Evolutionary conservation across 2,113 vertebrate species (phyloP).

Genomic region (Cinclus mexicanus): DNA sequence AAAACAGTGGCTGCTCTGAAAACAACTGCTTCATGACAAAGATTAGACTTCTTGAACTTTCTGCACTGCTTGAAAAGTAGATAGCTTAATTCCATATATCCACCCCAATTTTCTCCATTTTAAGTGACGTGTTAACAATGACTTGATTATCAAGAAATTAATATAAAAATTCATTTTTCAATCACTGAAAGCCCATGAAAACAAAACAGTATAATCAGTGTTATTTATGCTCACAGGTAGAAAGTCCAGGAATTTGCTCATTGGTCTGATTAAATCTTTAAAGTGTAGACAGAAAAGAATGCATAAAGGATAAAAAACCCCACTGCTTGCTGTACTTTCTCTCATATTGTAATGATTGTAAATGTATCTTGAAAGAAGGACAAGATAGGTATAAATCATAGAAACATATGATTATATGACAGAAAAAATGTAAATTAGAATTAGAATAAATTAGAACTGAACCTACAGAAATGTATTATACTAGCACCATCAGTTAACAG

Average conservation of each 20-base stretch:
- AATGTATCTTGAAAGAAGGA: not conserved
- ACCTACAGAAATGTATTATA: not conserved
- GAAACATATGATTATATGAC: not conserved
- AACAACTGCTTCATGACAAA: not conserved
- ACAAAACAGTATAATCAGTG: not conserved
- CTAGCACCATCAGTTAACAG: not conserved
- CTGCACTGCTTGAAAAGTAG: not conserved
- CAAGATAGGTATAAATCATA: not conserved
- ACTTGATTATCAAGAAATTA: not conserved
- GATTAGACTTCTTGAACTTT: not conserved
- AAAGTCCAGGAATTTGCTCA: not conserved
- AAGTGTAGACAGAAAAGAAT: not conserved
- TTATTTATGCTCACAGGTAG: not conserved
- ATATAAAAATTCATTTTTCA: not conserved
- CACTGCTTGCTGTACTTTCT: not conserved
- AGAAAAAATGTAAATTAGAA: not conserved
- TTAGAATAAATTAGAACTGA: not conserved
- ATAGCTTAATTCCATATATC: not conserved
- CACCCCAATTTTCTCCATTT: not conserved
- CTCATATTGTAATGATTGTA: not conserved
- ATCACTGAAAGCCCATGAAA: not conserved
- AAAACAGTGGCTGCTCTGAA: not conserved
- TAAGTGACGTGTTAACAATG: not conserved
- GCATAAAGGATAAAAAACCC: not conserved
- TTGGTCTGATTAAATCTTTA: not conserved